Evolutionary conservation across 2,113 vertebrate species (phyloP).

Genomic region (Centropus bengalensis): DNA sequence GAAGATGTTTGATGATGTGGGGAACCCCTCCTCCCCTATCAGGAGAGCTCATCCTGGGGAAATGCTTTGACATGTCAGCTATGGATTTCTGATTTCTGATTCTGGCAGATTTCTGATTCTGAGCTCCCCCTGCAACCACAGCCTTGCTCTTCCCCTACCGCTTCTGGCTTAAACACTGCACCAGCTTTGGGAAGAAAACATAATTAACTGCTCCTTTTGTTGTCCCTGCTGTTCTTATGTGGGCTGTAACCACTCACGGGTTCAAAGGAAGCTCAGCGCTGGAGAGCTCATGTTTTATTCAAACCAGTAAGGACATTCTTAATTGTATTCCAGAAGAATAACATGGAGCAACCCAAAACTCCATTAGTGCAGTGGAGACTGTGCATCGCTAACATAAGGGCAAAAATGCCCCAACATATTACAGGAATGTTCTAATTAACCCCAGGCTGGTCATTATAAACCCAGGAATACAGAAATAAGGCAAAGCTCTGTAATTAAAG

Average conservation of each 20-base stretch:
- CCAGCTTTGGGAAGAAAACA: background rate
- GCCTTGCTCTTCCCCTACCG: background rate
- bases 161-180: background rate
- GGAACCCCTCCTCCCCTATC: background rate
- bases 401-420: background rate
- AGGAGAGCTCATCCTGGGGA: background rate
- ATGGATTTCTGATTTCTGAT: background rate
- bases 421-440: conserved; percentile 41
- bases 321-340: conserved; percentile 23
- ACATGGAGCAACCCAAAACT: background rate
- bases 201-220: background rate
- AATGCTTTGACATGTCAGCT: accelerated
- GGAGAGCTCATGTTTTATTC: conserved; percentile 55
- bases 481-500: background rate
- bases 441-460: conserved; percentile 4
- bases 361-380: background rate
- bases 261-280: background rate
- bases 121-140: background rate
- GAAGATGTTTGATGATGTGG: background rate
- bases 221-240: background rate
- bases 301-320: background rate
- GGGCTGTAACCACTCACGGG: background rate
- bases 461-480: background rate
- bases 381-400: background rate
- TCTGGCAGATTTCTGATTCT: background rate